Conservation (phyloP, 2,113 vertebrate species). For the Labeo rohita region DNA sequence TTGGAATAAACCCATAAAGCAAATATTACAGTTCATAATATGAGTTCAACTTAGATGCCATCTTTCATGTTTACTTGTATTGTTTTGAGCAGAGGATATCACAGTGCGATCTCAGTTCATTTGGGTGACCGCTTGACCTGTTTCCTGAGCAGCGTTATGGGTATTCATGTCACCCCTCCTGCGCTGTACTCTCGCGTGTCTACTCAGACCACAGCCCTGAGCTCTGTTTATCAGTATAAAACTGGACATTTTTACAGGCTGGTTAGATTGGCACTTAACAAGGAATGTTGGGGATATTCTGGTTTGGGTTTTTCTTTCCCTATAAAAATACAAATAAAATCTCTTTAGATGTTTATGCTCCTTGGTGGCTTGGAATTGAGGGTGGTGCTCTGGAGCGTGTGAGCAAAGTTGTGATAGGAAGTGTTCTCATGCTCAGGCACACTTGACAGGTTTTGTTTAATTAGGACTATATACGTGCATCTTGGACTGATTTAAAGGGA, state of each 20-base stretch:
- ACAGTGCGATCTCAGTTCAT: background rate
- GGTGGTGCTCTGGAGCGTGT: background rate
- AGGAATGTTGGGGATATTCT: slow-evolving; percentile 64
- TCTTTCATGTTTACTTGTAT: background rate
- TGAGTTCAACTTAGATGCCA: background rate
- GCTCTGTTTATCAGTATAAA: slow-evolving; percentile 54
- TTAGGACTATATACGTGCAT: background rate
- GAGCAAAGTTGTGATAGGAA: background rate
- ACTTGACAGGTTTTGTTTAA: background rate
- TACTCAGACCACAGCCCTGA: slow-evolving; percentile 60
- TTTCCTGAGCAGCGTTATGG: slow-evolving; percentile 4
- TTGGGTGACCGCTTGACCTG: background rate
- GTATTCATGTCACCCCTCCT: background rate
- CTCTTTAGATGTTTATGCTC: slow-evolving; percentile 57
- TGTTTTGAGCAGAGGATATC: background rate
- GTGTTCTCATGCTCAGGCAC: background rate
- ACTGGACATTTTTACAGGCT: slow-evolving; percentile 55
- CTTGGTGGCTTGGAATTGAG: slow-evolving; percentile 56
- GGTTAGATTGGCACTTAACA: slow-evolving; percentile 58
- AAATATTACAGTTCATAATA: background rate
- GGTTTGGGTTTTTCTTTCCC: slow-evolving; percentile 60
- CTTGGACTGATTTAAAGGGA: background rate
- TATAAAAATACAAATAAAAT: slow-evolving; percentile 70
- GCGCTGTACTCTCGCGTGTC: slow-evolving; percentile 58
- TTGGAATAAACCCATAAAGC: background rate